phyloP scores from a whole-genome alignment of 2,888 invertebrate species.

The Rhopalosiphum nymphaeae region DNA sequence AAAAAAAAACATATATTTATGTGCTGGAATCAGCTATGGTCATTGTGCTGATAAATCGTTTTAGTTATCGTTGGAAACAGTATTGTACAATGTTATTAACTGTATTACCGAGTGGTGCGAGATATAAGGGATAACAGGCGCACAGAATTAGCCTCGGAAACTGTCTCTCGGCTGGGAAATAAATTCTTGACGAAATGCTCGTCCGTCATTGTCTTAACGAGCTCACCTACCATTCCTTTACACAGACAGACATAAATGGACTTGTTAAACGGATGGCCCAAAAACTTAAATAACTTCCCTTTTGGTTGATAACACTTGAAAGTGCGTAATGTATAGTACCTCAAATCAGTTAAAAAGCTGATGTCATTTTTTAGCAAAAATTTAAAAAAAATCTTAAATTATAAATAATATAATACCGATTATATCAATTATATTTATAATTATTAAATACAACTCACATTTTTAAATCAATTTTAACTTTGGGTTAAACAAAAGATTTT shows the following conservation, averaged over 20 bases:
- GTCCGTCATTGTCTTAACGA: slow-evolving; percentile 62
- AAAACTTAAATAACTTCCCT: slow-evolving; percentile 45
- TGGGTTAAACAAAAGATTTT: not conserved
- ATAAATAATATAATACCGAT: not conserved
- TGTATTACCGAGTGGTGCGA: slow-evolving; percentile 16
- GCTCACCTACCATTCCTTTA: slow-evolving; percentile 51
- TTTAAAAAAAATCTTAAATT: not conserved
- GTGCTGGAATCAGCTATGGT: slow-evolving; percentile 13
- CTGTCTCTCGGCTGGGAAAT: slow-evolving; percentile 46
- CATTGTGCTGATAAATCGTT: slow-evolving; percentile 46
- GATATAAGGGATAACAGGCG: slow-evolving; percentile 18
- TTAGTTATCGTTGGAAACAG: slow-evolving; percentile 26
- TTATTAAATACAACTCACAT: not conserved
- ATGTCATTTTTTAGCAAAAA: not conserved
- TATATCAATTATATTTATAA: not conserved
- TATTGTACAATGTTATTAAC: slow-evolving; percentile 10
- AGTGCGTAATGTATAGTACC: not conserved
- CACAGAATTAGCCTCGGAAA: slow-evolving; percentile 16
- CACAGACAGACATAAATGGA: slow-evolving; percentile 56
- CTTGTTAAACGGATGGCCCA: slow-evolving; percentile 34
- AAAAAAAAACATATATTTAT: not conserved
- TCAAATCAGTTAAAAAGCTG: slow-evolving; percentile 21
- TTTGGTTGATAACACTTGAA: slow-evolving; percentile 27
- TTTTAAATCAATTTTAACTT: not conserved
- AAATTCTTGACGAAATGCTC: slow-evolving; percentile 60